phyloP scores from a whole-genome alignment of 2,888 invertebrate genomes.

The Chalcosyrphus nemorum region DNA sequence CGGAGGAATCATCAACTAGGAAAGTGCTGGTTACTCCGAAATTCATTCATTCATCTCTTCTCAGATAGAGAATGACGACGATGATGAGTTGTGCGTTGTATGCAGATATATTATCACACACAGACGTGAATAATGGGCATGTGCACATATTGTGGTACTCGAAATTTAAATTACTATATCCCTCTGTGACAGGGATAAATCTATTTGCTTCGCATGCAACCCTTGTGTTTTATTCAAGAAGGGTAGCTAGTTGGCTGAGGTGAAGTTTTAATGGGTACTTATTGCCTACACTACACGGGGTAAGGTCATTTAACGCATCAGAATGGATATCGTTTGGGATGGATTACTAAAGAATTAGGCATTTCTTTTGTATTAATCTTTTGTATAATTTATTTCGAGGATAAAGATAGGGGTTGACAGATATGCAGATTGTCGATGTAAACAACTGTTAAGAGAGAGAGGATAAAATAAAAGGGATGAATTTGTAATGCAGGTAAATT shows the following conservation, averaged over 20 bases:
- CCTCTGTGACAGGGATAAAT: slow-evolving; percentile 57
- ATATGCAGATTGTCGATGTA: slow-evolving; percentile 4
- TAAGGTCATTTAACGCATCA: slow-evolving; percentile 47
- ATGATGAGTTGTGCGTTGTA: slow-evolving; percentile 19
- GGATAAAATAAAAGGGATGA: slow-evolving; percentile 3
- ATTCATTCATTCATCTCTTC: slow-evolving; percentile 72
- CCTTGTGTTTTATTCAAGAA: slow-evolving; percentile 42
- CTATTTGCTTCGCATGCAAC: slow-evolving; percentile 35
- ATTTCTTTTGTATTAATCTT: slow-evolving; percentile 56
- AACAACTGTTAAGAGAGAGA: slow-evolving; percentile 48
- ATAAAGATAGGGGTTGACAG: slow-evolving; percentile 5
- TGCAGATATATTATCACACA: slow-evolving; percentile 57
- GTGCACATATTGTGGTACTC: slow-evolving; percentile 62
- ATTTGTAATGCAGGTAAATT: neutral
- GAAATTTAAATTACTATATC: slow-evolving; percentile 63
- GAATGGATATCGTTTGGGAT: slow-evolving; percentile 51
- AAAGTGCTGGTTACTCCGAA: slow-evolving; percentile 64
- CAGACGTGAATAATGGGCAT: slow-evolving; percentile 59
- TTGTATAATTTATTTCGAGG: slow-evolving; percentile 46
- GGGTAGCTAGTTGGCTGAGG: slow-evolving; percentile 57
- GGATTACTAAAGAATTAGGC: slow-evolving; percentile 48
- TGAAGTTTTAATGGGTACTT: slow-evolving; percentile 53
- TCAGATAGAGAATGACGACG: slow-evolving; percentile 36
- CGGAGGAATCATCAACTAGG: slow-evolving; percentile 55
- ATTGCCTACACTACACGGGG: slow-evolving; percentile 33